These are phyloP conservation scores for Automeris io DNA, from an alignment of 2,888 invertebrate genomes.

Conservation along the genomic window DNA sequence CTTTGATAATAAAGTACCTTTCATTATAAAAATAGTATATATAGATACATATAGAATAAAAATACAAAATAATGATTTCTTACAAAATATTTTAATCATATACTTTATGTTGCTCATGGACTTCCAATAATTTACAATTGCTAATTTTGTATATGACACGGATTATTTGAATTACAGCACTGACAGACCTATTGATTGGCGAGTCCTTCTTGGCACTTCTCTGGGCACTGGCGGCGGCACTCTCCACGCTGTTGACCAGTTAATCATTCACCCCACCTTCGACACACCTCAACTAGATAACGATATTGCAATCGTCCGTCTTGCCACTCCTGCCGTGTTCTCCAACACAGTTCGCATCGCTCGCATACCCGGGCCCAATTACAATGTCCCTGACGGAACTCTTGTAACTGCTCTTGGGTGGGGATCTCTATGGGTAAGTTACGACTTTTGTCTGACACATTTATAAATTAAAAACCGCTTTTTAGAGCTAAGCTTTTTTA, in stretches of 20 bases:
- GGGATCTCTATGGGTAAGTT: slow-evolving; percentile 19
- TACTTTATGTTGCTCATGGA: too few relatives aligned
- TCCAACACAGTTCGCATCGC: slow-evolving; percentile 11
- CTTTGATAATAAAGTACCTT: too few relatives aligned
- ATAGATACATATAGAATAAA: too few relatives aligned
- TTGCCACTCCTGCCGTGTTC: slow-evolving; percentile 15
- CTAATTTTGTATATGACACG: neutral
- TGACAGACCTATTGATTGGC: neutral
- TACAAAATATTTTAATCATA: too few relatives aligned
- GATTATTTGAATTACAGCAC: neutral
- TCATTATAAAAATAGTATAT: too few relatives aligned
- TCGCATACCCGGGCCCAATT: slow-evolving; percentile 16
- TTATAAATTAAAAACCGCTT: neutral
- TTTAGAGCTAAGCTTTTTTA: neutral
- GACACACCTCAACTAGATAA: slow-evolving; percentile 15
- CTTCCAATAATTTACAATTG: neutral
- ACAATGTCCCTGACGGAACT: slow-evolving; percentile 15
- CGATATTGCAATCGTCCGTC: slow-evolving; percentile 26
- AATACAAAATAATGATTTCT: too few relatives aligned
- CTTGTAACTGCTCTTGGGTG: slow-evolving; percentile 17
- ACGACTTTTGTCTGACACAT: slow-evolving; percentile 11
- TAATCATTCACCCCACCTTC: slow-evolving; percentile 20
- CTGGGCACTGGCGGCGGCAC: slow-evolving; percentile 16
- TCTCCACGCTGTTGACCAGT: slow-evolving; percentile 11
- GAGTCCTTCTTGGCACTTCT: neutral